Evolutionary conservation across 2,888 invertebrate species (phyloP).

Genomic region (Clistopyga incitator): DNA sequence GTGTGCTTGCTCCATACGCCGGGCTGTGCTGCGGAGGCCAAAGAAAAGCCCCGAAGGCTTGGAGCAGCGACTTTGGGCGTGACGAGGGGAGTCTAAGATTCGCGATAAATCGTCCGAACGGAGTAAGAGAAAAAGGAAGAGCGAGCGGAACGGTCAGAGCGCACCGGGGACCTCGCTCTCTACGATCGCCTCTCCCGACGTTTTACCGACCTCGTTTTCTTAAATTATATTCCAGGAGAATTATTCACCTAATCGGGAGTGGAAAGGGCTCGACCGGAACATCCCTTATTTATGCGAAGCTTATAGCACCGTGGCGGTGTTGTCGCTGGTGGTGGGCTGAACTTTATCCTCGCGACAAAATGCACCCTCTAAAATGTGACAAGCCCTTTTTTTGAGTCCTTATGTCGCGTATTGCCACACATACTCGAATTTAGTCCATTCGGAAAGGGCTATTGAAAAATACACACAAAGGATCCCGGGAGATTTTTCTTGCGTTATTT

Average conservation of each 20-base stretch:
- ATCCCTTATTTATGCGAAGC: conserved; percentile 63
- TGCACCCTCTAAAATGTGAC: conserved; percentile 57
- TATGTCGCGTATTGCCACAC: conserved; percentile 51
- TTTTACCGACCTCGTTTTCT: conserved; percentile 57
- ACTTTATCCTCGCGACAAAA: conserved; percentile 43
- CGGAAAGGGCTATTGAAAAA: conserved; percentile 48
- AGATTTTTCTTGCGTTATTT: conserved; percentile 62
- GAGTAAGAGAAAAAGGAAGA: conserved; percentile 50
- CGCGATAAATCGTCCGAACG: conserved; percentile 69
- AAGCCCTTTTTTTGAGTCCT: conserved; percentile 60
- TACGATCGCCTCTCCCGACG: conserved; percentile 9
- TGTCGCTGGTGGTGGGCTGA: conserved; percentile 40
- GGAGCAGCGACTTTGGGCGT: conserved; percentile 58
- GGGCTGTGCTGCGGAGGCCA: conserved; percentile 29
- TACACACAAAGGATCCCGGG: conserved; percentile 56
- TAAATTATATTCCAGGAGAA: conserved; percentile 64
- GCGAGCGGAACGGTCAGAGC: conserved; percentile 20
- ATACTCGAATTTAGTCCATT: conserved; percentile 58
- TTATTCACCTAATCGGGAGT: conserved; percentile 65
- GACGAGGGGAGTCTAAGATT: conserved; percentile 68
- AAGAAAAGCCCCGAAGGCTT: conserved; percentile 60
- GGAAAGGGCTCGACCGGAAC: conserved; percentile 48
- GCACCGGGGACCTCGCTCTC: conserved; percentile 14
- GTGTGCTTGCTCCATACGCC: conserved; percentile 29
- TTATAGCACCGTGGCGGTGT: conserved; percentile 25